Conservation (phyloP, 2,113 vertebrate species). For the Sander vitreus region DNA sequence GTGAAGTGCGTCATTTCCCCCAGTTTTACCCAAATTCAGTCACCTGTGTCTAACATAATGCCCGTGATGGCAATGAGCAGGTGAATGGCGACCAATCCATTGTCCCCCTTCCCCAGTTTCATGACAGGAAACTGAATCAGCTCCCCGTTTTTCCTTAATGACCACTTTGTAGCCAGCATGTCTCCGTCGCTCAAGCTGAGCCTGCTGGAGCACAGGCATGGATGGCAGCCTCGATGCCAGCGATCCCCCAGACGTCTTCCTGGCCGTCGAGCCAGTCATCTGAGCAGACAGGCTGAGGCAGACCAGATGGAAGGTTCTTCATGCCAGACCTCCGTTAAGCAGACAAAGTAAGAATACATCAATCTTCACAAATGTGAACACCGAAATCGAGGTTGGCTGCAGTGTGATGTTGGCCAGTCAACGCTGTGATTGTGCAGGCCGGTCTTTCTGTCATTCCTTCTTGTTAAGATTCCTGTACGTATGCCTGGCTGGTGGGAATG, state of each 20-base stretch:
- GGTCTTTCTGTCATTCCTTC: not conserved
- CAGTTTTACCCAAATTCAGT: not conserved
- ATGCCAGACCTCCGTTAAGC: slow-evolving; percentile 37
- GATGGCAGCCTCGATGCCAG: slow-evolving; percentile 28
- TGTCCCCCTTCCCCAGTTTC: slow-evolving; percentile 26
- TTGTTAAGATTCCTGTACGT: slow-evolving; percentile 8
- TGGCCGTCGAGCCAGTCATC: slow-evolving; percentile 40
- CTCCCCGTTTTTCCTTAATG: slow-evolving; percentile 34
- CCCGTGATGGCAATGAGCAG: not conserved
- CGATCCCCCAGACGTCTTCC: slow-evolving; percentile 7
- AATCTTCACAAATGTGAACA: slow-evolving; percentile 21
- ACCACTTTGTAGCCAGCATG: slow-evolving; percentile 55
- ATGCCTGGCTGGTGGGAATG: slow-evolving; percentile 12
- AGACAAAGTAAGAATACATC: slow-evolving; percentile 33
- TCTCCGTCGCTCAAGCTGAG: slow-evolving; percentile 42
- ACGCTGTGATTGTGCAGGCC: not conserved
- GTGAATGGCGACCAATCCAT: slow-evolving; percentile 3
- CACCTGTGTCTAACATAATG: not conserved
- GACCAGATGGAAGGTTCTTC: slow-evolving; percentile 50
- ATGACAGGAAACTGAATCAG: slow-evolving; percentile 18
- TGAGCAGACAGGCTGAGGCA: slow-evolving; percentile 46
- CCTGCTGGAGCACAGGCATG: slow-evolving; percentile 12
- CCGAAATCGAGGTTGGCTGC: slow-evolving; percentile 11
- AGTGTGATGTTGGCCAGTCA: not conserved
- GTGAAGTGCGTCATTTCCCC: not conserved